phyloP scores from a whole-genome alignment of 2,888 invertebrate species.

The Ophioninae sp. region DNA sequence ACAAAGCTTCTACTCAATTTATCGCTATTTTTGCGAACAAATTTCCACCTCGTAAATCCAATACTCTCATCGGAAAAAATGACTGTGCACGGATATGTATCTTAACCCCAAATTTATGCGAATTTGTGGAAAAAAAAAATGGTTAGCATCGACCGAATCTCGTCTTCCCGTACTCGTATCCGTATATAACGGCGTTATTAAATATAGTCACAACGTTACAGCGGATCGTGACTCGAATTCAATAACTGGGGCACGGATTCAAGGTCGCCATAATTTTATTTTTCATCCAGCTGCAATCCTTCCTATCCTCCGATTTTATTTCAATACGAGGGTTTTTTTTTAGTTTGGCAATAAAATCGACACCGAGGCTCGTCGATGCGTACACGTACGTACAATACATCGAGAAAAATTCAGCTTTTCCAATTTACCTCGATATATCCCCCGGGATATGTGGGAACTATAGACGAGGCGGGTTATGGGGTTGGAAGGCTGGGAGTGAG shows the following conservation, averaged over 20 bases:
- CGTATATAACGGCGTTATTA: no score
- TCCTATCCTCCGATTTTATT: background rate
- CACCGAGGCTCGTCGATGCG: background rate
- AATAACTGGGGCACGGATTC: background rate
- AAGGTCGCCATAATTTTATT: background rate
- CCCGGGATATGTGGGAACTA: background rate
- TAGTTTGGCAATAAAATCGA: background rate
- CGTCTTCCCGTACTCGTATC: no score
- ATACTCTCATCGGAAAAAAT: no score
- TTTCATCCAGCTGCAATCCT: background rate
- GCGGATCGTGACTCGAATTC: background rate
- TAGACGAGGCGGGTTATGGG: conserved; percentile 1
- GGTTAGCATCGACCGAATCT: no score
- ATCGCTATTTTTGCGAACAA: no score
- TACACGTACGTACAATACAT: background rate
- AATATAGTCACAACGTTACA: no score
- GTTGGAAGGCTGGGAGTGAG: conserved; percentile 25
- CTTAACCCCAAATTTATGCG: no score
- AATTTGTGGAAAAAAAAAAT: no score
- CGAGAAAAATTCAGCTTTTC: conserved; percentile 13
- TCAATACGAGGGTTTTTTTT: background rate
- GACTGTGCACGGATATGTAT: no score
- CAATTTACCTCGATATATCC: conserved; percentile 10
- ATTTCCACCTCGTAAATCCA: no score
- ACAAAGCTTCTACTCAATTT: no score